Evolutionary conservation across 2,797 vertebrate genomes (phyloP), one percentile per base, ranked within the genome.

Genomic region (Capromys pilorides): DNA sequence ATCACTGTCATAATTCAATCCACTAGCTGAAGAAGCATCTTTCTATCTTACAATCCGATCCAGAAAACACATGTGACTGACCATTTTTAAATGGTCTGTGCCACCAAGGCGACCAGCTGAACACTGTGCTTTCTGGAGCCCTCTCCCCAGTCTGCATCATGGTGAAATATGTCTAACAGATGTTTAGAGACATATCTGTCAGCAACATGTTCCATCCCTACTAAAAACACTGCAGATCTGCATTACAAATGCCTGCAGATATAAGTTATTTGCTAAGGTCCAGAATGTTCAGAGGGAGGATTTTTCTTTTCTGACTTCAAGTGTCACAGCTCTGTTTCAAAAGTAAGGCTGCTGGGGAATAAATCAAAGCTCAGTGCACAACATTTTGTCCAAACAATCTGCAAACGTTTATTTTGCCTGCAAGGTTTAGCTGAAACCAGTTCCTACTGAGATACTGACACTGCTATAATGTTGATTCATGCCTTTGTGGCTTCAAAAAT

Each of bases 401-500:
- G 92, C 93, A 95, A 96, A 94, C 8, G 0, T 93, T 97, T 94
- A 73, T 95, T 95, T 57, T 89, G 95, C 91, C 91, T 57, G 4
- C 61, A 84, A 80, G 96, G 95, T 97, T 88, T 39, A 86, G 95
- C 3, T 95, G 97, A 96, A 97, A 97, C 96, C 96, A 96, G 91
- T 88, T 97, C 96, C 95, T 85, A 93, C 90, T 96, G 97, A 96
- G 90, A 97, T 83, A 90, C 59, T 96, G 96, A 86, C 97, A 96
- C 87, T 93, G 96, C 94, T 80, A 94, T 91, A 91, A 93, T 88
- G 89, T 97, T 97, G 0, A 21, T 90, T 97, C 93, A 95, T 95
- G 90, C 86, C 94, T 94, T 66, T 84, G 93, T 94, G 90, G 94
- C 96, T 97, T 97, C 95, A 97, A 96, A 97, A 96, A 96, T 98